Percentiles rank a stretch among this genome's conserved stretches.
phyloP scores from a whole-genome alignment of 64 coral and sea anemone species.

The Actinia tenebrosa region DNA sequence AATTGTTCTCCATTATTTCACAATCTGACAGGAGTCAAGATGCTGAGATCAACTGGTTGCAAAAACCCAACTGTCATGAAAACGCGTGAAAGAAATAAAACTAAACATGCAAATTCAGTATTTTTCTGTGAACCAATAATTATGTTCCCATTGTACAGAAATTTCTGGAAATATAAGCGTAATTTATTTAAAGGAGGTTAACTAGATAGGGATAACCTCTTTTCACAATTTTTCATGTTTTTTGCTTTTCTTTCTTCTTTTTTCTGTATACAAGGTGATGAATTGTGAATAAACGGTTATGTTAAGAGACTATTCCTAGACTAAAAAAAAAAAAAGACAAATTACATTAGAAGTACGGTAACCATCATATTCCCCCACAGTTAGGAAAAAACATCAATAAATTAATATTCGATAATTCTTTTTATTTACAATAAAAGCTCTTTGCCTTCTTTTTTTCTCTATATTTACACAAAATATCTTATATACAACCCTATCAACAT shows the following conservation, averaged over 20 bases:
- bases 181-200: too few species aligned
- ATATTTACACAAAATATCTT: conserved; percentile 52
- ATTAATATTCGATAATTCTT: conserved; percentile 10
- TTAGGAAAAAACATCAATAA: neutral
- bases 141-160: neutral
- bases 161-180: too few species aligned
- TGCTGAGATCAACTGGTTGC: neutral
- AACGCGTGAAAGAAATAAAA: neutral
- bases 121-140: neutral
- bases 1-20: neutral
- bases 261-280: too few species aligned
- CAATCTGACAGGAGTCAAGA: neutral
- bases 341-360: too few species aligned
- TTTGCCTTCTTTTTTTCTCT: conserved; percentile 25
- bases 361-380: too few species aligned
- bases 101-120: neutral
- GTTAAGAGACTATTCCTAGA: too few species aligned
- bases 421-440: conserved; percentile 69
- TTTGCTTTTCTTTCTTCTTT: too few species aligned
- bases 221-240: too few species aligned
- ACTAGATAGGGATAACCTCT: too few species aligned
- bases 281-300: too few species aligned
- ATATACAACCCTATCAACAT: conserved; percentile 50
- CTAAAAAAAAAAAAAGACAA: too few species aligned
- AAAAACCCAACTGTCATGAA: neutral